Conservation (phyloP, 2,797 vertebrate species). For the Alectoris magna region DNA sequence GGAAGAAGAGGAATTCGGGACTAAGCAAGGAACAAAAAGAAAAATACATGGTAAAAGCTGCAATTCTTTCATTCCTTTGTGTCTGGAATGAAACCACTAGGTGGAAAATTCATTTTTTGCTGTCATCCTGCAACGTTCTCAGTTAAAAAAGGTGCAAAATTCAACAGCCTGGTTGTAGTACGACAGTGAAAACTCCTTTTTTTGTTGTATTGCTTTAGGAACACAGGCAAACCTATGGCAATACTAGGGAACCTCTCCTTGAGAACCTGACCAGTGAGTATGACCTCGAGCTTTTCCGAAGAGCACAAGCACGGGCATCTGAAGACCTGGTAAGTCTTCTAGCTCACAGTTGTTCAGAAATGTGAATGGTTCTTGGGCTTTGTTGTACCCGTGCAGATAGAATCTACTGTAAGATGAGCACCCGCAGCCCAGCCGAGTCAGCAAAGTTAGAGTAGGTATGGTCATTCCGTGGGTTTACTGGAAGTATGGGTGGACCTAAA, state of each 20-base stretch:
- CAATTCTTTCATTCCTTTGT: background rate
- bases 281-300: constrained; percentile 96
- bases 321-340: constrained; percentile 91
- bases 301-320: constrained; percentile 95
- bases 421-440: background rate
- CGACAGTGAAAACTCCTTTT: background rate
- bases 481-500: background rate
- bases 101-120: background rate
- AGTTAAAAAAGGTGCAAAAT: background rate
- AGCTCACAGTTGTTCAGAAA: background rate
- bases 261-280: constrained; percentile 98
- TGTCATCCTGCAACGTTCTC: background rate
- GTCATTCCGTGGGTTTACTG: background rate
- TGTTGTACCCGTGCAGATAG: background rate
- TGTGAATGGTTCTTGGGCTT: accelerated
- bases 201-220: constrained; percentile 78
- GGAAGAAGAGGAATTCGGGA: constrained; percentile 94
- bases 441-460: too few relatives aligned
- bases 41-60: constrained; percentile 91
- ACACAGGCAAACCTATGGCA: constrained; percentile 89
- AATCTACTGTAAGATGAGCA: background rate
- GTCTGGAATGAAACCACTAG: background rate
- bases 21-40: constrained; percentile 98
- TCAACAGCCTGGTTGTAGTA: background rate
- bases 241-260: constrained; percentile 90